phyloP scores from a whole-genome alignment of 2,797 vertebrate genomes.

The Smutsia temminckii region DNA sequence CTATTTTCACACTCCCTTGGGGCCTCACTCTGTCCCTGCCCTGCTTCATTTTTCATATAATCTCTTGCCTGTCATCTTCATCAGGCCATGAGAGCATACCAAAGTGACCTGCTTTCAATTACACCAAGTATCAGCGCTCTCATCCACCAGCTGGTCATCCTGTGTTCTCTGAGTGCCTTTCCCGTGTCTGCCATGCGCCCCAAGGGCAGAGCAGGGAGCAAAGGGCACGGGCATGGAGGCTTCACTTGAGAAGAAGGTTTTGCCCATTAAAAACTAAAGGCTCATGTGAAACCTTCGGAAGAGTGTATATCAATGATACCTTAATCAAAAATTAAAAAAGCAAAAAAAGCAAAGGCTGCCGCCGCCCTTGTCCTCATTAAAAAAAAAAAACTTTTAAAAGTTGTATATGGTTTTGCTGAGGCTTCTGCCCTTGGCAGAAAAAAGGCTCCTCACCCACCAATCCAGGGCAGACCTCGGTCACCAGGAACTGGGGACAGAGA shows the following conservation, averaged over 20 bases:
- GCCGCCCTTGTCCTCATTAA: not conserved
- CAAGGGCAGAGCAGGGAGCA: not conserved
- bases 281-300: not conserved
- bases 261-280: not conserved
- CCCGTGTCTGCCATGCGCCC: fast-evolving
- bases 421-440: not conserved
- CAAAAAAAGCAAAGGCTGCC: too few relatives aligned
- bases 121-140: not conserved
- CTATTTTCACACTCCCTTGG: not conserved
- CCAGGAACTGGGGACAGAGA: not conserved
- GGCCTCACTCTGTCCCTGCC: not conserved
- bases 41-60: not conserved
- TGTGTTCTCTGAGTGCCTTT: not conserved
- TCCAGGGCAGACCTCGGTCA: not conserved
- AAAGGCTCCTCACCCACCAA: not conserved
- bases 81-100: not conserved
- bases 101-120: not conserved
- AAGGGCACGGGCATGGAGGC: not conserved
- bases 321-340: too few relatives aligned
- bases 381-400: not conserved
- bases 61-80: not conserved
- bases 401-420: not conserved
- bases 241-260: not conserved
- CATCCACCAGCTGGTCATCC: not conserved
- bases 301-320: too few relatives aligned